A percentile compares a stretch with the other conserved stretches of the same genome.
Evolutionary conservation across 2,888 invertebrate species (phyloP).

Genomic region (Hemithea aestivaria): DNA sequence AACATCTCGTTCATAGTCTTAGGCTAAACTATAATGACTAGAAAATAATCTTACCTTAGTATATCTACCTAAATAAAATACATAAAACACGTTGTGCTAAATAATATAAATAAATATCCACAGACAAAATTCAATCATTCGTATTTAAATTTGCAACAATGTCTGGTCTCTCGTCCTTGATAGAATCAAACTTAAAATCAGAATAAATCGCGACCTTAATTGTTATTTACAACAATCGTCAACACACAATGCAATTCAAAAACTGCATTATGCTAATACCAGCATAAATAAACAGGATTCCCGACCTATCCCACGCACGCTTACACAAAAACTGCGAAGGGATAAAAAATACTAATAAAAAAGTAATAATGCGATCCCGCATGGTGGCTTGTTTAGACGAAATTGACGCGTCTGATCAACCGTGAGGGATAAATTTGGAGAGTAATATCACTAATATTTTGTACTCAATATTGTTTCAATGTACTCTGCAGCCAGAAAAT

Average conservation of each 20-base stretch:
- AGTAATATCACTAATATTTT: slow-evolving; percentile 21
- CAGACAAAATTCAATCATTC: too few relatives aligned
- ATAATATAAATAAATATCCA: too few relatives aligned
- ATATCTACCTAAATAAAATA: too few relatives aligned
- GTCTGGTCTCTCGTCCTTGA: too few relatives aligned
- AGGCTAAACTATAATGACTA: too few relatives aligned
- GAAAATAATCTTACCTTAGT: too few relatives aligned
- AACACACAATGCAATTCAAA: slow-evolving; percentile 52
- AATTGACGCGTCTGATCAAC: slow-evolving; percentile 74
- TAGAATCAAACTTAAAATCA: slow-evolving; percentile 35
- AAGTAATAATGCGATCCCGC: slow-evolving; percentile 78
- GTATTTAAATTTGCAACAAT: too few relatives aligned
- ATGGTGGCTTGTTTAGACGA: slow-evolving; percentile 72
- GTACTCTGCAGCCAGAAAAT: too few relatives aligned
- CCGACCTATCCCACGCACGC: slow-evolving; percentile 75
- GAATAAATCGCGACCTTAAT: slow-evolving; percentile 30
- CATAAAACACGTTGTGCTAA: too few relatives aligned
- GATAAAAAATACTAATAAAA: slow-evolving; percentile 74
- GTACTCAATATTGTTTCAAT: too few relatives aligned
- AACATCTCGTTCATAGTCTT: too few relatives aligned
- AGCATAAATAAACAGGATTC: slow-evolving; percentile 61
- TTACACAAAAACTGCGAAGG: slow-evolving; percentile 70
- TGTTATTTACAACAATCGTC: slow-evolving; percentile 55
- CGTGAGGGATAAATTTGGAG: slow-evolving; percentile 43
- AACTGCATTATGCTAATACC: slow-evolving; percentile 75